Conservation (phyloP, 2,888 invertebrate genomes). For the Caenorhabditis doughertyi region DNA sequence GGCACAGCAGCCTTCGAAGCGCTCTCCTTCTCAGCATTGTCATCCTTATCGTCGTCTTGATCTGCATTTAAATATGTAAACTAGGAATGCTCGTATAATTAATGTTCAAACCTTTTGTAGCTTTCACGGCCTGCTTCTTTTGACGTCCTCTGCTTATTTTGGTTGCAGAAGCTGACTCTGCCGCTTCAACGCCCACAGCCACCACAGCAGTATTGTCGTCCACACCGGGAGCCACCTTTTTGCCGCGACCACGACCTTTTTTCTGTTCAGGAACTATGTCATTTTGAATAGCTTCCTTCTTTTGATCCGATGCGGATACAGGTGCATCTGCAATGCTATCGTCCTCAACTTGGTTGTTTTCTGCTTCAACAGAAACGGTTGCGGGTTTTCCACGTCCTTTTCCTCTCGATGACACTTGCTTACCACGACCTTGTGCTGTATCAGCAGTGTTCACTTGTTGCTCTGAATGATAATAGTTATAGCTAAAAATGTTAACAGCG, state of each 20-base stretch:
- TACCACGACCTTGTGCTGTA: not conserved
- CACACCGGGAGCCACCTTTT: not conserved
- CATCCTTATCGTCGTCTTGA: too few species aligned
- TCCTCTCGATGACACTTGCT: not conserved
- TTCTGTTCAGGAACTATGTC: not conserved
- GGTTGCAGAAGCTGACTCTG: not conserved
- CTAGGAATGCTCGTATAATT: not conserved
- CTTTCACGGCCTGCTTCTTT: not conserved
- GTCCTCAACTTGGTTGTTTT: not conserved
- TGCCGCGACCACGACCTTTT: constrained; percentile 16
- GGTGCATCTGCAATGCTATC: not conserved
- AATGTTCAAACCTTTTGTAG: not conserved
- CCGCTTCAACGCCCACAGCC: not conserved
- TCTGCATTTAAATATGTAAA: too few species aligned
- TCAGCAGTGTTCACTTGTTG: not conserved
- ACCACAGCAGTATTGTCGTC: not conserved
- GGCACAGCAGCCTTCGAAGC: too few species aligned
- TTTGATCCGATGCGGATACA: not conserved
- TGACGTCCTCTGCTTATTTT: constrained; percentile 8
- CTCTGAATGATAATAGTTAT: not conserved
- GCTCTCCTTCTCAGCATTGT: too few species aligned
- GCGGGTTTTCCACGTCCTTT: not conserved
- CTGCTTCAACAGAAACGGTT: not conserved
- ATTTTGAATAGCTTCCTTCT: not conserved
- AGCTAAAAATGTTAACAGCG: too few species aligned